A percentile compares a stretch with the other conserved stretches of the same genome.
Conservation (phyloP, 2,113 vertebrate genomes). For the Cyprinodon variegatus region DNA sequence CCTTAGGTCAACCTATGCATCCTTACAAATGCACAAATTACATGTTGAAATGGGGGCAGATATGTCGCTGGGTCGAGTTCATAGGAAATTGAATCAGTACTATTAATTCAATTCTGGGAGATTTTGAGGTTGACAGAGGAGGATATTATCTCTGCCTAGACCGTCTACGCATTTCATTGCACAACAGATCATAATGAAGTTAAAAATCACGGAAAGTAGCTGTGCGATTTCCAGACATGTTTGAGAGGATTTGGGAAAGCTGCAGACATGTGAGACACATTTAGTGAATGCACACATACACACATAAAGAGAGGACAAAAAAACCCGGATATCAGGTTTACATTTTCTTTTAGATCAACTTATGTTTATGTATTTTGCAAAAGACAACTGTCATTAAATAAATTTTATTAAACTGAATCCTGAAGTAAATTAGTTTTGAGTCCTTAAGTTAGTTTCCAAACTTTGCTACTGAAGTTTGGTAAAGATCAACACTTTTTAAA, state of each 20-base stretch:
- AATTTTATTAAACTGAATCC: too few relatives aligned
- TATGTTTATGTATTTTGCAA: too few relatives aligned
- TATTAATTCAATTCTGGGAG: constrained; percentile 68
- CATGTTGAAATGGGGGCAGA: constrained; percentile 24
- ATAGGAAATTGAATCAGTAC: constrained; percentile 74
- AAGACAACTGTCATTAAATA: too few relatives aligned
- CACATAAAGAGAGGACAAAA: neutral
- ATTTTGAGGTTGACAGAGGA: constrained; percentile 63
- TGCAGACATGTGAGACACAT: constrained; percentile 58
- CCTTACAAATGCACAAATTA: constrained; percentile 20
- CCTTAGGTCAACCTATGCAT: constrained; percentile 27
- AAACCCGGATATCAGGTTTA: neutral
- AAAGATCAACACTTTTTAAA: neutral
- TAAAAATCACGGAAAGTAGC: constrained; percentile 47
- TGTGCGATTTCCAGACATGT: constrained; percentile 42
- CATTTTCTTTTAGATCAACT: too few relatives aligned
- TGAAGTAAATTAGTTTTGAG: too few relatives aligned
- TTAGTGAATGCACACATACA: constrained; percentile 4
- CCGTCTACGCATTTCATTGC: constrained; percentile 57
- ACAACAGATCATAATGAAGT: constrained; percentile 54
- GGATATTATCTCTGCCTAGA: constrained; percentile 62
- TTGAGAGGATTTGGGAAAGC: constrained; percentile 42
- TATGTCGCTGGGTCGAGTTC: constrained; percentile 39
- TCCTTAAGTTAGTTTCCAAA: neutral
- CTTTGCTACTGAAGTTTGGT: neutral